Conservation (phyloP, 2,888 invertebrate genomes). For the Cephalotes varians region DNA sequence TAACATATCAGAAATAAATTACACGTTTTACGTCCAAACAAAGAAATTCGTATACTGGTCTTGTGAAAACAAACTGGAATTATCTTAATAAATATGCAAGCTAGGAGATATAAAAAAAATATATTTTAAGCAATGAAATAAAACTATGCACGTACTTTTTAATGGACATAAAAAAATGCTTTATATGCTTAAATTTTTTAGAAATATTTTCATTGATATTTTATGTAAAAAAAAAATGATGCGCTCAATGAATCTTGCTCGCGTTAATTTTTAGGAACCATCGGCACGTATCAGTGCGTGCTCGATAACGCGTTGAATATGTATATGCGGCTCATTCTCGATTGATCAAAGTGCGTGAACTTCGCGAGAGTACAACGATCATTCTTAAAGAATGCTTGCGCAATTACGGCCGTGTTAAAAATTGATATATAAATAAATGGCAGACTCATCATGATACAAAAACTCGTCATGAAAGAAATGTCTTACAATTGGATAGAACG, state of each 20-base stretch:
- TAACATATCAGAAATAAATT: not conserved
- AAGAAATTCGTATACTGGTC: not conserved
- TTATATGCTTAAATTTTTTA: not conserved
- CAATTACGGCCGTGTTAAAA: slow-evolving; percentile 8
- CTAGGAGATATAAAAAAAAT: not conserved
- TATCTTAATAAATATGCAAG: not conserved
- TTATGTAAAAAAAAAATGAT: not conserved
- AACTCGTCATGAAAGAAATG: slow-evolving; percentile 29
- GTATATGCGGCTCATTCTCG: not conserved
- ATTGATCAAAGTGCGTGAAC: slow-evolving; percentile 39
- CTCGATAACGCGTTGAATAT: not conserved
- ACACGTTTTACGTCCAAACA: not conserved
- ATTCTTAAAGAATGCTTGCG: not conserved
- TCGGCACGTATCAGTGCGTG: not conserved
- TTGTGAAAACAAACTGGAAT: not conserved
- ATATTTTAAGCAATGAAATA: not conserved
- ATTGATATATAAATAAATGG: slow-evolving; percentile 32
- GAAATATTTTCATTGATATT: not conserved
- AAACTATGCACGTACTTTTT: not conserved
- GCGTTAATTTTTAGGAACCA: not conserved
- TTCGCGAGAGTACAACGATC: slow-evolving; percentile 20
- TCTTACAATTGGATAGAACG: slow-evolving; percentile 14
- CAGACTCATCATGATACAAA: slow-evolving; percentile 3
- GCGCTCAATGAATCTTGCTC: not conserved
- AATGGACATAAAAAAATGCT: not conserved